These are phyloP conservation scores for Dryomyza anilis DNA, from an alignment of 2,888 invertebrate genomes.

Conservation along the genomic window DNA sequence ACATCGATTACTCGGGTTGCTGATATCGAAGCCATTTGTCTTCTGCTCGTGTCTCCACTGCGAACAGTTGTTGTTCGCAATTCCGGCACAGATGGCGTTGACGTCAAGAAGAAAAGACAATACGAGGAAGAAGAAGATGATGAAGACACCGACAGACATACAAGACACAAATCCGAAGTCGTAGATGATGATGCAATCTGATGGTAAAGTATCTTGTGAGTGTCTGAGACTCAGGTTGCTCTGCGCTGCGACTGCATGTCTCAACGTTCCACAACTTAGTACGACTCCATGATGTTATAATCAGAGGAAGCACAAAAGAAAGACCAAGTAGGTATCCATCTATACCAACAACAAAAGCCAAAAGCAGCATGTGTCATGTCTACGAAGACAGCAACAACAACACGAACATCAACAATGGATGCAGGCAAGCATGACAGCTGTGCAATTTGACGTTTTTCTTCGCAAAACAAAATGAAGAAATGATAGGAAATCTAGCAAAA, in stretches of 20 bases:
- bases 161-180: neutral
- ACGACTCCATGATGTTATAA: slow-evolving; percentile 4
- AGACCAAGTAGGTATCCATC: neutral
- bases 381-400: slow-evolving; percentile 2
- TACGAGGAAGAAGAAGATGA: neutral
- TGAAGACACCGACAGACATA: neutral
- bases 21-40: slow-evolving; percentile 45
- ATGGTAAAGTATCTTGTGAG: neutral
- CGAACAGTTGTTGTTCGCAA: neutral
- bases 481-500: neutral
- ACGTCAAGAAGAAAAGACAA: no score
- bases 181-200: neutral
- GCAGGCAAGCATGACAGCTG: slow-evolving; percentile 41
- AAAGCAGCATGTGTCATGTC: slow-evolving; percentile 8
- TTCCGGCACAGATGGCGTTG: neutral
- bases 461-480: slow-evolving; percentile 15
- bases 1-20: slow-evolving; percentile 50
- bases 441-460: slow-evolving; percentile 34
- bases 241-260: neutral
- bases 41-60: slow-evolving; percentile 25
- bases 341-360: slow-evolving; percentile 8
- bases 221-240: neutral
- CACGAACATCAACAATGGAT: slow-evolving; percentile 21
- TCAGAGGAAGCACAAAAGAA: slow-evolving; percentile 21
- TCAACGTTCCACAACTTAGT: no score